Conservation (phyloP, 2,113 vertebrate species). For the Orthonyx spaldingii region DNA sequence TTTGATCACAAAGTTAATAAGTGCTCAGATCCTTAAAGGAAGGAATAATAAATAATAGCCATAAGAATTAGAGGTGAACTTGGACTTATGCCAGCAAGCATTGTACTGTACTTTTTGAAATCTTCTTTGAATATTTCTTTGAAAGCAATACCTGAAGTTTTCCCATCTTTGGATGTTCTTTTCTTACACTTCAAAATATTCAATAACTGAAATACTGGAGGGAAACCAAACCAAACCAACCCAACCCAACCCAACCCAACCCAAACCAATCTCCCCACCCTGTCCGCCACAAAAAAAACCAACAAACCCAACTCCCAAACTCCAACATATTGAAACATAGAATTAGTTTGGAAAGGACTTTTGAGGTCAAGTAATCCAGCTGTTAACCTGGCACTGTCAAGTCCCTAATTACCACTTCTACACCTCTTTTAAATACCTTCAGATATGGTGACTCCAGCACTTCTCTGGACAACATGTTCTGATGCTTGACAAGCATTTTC, state of each 20-base stretch:
- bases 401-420: too few species aligned
- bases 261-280: not conserved
- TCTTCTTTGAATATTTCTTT: not conserved
- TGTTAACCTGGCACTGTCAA: not conserved
- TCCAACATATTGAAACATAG: not conserved
- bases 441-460: too few species aligned
- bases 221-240: not conserved
- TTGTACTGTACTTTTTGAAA: not conserved
- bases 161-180: not conserved
- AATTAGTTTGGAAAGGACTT: not conserved
- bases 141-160: not conserved
- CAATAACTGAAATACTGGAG: accelerated
- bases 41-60: not conserved
- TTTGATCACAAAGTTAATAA: not conserved
- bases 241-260: not conserved
- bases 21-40: not conserved
- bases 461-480: not conserved
- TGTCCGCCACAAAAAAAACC: accelerated
- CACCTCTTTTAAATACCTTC: not conserved
- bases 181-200: not conserved
- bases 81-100: not conserved
- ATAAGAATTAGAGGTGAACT: not conserved
- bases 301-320: too few species aligned
- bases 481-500: not conserved
- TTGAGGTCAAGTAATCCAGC: not conserved